These are phyloP conservation scores for Melipona bicolor DNA, from an alignment of 2,888 invertebrate genomes.

Conservation along the genomic window DNA sequence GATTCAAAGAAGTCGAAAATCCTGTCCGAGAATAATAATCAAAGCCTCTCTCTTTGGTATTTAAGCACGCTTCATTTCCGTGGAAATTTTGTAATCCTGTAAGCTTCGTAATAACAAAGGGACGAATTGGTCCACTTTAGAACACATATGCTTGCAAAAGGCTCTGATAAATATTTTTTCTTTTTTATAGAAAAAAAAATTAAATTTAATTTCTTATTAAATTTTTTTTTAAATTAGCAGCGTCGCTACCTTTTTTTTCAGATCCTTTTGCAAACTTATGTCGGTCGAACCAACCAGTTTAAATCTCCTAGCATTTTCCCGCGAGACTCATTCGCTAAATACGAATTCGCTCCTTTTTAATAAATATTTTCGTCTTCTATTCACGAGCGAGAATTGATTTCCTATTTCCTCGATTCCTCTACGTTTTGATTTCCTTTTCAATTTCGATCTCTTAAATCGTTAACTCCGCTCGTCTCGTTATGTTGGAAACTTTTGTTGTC, in stretches of 20 bases:
- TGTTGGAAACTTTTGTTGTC: neutral
- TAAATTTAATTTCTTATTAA: no score
- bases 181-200: no score
- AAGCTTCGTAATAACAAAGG: neutral
- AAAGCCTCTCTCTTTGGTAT: neutral
- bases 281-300: neutral
- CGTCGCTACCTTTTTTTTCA: no score
- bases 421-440: neutral
- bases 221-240: no score
- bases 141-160: neutral
- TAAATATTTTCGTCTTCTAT: neutral
- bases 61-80: constrained; percentile 20
- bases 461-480: neutral
- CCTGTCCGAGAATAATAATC: neutral
- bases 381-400: neutral
- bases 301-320: neutral
- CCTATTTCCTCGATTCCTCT: neutral
- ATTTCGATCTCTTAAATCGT: neutral
- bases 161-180: neutral
- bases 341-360: constrained; percentile 6
- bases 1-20: neutral
- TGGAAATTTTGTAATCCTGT: neutral
- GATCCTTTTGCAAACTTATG: constrained; percentile 1
- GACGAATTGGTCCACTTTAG: neutral
- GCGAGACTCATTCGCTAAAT: neutral